phyloP scores from a whole-genome alignment of 1,140 invertebrate species.

The Drosophila subpulchrella region DNA sequence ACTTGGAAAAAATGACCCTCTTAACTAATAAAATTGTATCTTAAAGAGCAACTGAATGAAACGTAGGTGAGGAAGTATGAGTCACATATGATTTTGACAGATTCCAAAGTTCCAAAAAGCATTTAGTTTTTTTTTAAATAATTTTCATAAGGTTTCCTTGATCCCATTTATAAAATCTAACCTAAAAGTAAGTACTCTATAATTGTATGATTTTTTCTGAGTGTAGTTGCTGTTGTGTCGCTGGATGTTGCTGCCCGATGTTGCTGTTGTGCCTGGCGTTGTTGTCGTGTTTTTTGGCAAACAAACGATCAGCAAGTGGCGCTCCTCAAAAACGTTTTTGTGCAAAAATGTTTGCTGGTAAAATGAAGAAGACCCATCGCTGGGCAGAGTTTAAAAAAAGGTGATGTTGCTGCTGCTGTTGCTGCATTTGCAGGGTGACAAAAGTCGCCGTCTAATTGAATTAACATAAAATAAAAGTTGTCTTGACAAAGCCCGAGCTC shows the following conservation, averaged over 20 bases:
- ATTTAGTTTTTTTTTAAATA: too few relatives aligned
- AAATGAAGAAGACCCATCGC: slow-evolving; percentile 63
- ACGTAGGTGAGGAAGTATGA: too few relatives aligned
- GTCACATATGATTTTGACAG: too few relatives aligned
- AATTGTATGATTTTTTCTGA: background rate
- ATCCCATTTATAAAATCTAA: too few relatives aligned
- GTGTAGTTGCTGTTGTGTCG: slow-evolving; percentile 13
- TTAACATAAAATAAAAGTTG: slow-evolving; percentile 76
- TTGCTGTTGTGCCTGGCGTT: slow-evolving; percentile 30
- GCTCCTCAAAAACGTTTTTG: slow-evolving; percentile 76
- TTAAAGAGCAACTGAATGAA: background rate
- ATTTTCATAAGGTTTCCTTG: too few relatives aligned
- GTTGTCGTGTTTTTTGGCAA: slow-evolving; percentile 64
- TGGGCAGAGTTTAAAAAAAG: slow-evolving; percentile 50
- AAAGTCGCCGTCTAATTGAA: slow-evolving; percentile 70
- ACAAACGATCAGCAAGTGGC: slow-evolving; percentile 79
- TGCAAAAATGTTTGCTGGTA: slow-evolving; percentile 47
- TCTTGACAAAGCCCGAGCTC: slow-evolving; percentile 52
- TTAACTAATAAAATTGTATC: too few relatives aligned
- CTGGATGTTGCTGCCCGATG: slow-evolving; percentile 23
- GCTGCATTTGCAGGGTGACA: slow-evolving; percentile 44
- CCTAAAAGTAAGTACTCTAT: background rate
- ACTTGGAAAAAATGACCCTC: background rate
- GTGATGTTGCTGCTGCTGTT: background rate
- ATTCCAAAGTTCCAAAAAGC: background rate